phyloP scores from a whole-genome alignment of 2,888 invertebrate genomes.

The Campoletis raptor region DNA sequence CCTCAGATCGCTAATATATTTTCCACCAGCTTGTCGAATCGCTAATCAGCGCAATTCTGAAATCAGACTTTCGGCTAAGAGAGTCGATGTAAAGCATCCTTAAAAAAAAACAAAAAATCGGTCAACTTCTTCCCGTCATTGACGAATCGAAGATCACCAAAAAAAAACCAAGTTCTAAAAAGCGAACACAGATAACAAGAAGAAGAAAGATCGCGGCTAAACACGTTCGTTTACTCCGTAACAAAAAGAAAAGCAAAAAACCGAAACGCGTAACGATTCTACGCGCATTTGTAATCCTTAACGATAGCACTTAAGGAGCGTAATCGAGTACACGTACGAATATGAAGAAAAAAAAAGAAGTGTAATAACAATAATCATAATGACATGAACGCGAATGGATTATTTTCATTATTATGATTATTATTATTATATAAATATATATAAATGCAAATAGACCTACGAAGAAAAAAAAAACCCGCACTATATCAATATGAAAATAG shows the following conservation, averaged over 20 bases:
- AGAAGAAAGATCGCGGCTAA: slow-evolving; percentile 50
- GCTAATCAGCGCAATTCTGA: background rate
- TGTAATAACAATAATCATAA: slow-evolving; percentile 64
- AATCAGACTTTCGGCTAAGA: background rate
- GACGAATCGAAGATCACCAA: slow-evolving; percentile 21
- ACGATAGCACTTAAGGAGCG: slow-evolving; percentile 59
- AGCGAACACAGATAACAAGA: background rate
- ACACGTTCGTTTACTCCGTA: slow-evolving; percentile 50
- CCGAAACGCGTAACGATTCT: slow-evolving; percentile 33
- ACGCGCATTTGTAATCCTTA: slow-evolving; percentile 60
- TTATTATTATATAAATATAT: slow-evolving; percentile 58
- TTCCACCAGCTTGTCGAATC: background rate
- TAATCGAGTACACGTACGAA: slow-evolving; percentile 59
- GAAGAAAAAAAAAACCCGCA: slow-evolving; percentile 69
- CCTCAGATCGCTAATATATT: background rate
- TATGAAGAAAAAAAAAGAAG: slow-evolving; percentile 54
- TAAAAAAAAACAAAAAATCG: background rate
- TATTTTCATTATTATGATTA: slow-evolving; percentile 39
- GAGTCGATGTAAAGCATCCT: background rate
- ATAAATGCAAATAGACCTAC: slow-evolving; percentile 60
- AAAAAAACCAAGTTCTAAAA: slow-evolving; percentile 22
- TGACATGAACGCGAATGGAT: slow-evolving; percentile 30
- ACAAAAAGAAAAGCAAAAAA: slow-evolving; percentile 4
- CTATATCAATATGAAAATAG: slow-evolving; percentile 72
- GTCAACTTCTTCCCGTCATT: slow-evolving; percentile 41